Conservation (phyloP, 2,797 vertebrate species). For the Moxostoma hubbsi region DNA sequence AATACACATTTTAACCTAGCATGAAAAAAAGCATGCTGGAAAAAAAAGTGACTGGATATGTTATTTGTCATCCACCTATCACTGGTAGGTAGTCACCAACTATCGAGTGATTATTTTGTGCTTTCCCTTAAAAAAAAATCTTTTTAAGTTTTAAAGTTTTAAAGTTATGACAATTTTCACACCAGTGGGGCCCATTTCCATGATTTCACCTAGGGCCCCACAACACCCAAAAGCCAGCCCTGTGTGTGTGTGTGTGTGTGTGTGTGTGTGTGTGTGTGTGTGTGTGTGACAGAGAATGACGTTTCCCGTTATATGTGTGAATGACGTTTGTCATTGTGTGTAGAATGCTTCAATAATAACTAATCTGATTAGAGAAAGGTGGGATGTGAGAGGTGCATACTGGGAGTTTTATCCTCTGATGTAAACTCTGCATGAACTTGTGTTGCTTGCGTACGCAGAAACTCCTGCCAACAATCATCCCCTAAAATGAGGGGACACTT, state of each 20-base stretch:
- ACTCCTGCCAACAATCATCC: conserved; percentile 31
- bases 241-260: neutral
- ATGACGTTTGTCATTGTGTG: conserved; percentile 10
- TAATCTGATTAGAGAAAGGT: conserved; percentile 40
- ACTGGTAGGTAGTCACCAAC: too few relatives aligned
- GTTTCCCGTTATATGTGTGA: conserved; percentile 14
- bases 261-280: neutral
- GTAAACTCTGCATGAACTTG: conserved; percentile 43
- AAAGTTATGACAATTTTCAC: too few relatives aligned
- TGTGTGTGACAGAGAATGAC: neutral
- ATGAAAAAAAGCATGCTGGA: too few relatives aligned
- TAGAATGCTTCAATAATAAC: conserved; percentile 36
- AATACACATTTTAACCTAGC: too few relatives aligned
- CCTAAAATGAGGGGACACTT: conserved; percentile 35
- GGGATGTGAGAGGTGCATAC: conserved; percentile 29
- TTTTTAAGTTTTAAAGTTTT: too few relatives aligned
- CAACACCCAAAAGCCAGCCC: too few relatives aligned
- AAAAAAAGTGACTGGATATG: too few relatives aligned
- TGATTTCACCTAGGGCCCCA: too few relatives aligned
- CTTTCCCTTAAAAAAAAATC: too few relatives aligned
- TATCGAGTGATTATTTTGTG: too few relatives aligned
- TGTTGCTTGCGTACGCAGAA: conserved; percentile 6
- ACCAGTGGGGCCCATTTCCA: too few relatives aligned
- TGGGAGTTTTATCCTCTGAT: conserved; percentile 12
- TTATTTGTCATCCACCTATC: too few relatives aligned